Conservation (phyloP, 2,888 invertebrate species). For the Chesias legatella region DNA sequence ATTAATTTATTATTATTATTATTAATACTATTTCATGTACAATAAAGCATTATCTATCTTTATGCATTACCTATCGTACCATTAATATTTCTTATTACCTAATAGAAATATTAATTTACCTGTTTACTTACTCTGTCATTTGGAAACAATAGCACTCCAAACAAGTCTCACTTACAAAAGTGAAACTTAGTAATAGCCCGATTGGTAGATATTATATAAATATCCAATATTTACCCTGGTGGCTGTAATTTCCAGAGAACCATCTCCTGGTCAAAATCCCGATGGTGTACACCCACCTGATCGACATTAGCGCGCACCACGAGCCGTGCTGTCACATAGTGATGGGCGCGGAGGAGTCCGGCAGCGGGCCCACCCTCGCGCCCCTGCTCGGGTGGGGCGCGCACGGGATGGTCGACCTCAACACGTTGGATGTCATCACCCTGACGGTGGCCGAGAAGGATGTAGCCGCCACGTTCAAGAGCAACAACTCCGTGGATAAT, state of each 20-base stretch:
- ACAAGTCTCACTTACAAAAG: too few relatives aligned
- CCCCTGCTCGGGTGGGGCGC: conserved; percentile 81
- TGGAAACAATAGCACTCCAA: too few relatives aligned
- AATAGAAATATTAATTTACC: too few relatives aligned
- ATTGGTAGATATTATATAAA: too few relatives aligned
- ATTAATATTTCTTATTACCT: too few relatives aligned
- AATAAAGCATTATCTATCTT: too few relatives aligned
- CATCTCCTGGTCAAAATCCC: conserved; percentile 91
- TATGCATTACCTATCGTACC: too few relatives aligned
- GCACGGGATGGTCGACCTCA: conserved; percentile 82
- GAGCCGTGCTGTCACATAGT: conserved; percentile 91
- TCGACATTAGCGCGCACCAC: conserved; percentile 91
- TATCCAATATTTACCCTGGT: not conserved
- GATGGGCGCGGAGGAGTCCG: conserved; percentile 81
- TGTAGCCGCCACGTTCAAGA: conserved; percentile 84
- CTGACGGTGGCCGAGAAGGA: conserved; percentile 83
- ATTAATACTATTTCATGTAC: too few relatives aligned
- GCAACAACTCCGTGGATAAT: conserved; percentile 84
- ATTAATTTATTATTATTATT: too few relatives aligned
- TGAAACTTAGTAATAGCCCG: too few relatives aligned
- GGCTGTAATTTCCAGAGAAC: conserved; percentile 81
- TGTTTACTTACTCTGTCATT: too few relatives aligned
- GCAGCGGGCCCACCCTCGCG: conserved; percentile 83
- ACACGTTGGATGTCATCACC: conserved; percentile 86
- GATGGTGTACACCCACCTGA: conserved; percentile 90